Evolutionary conservation across 1,140 invertebrate genomes (phyloP), one percentile per base, ranked within the genome.

Genomic region (Pogonomyrmex barbatus): DNA sequence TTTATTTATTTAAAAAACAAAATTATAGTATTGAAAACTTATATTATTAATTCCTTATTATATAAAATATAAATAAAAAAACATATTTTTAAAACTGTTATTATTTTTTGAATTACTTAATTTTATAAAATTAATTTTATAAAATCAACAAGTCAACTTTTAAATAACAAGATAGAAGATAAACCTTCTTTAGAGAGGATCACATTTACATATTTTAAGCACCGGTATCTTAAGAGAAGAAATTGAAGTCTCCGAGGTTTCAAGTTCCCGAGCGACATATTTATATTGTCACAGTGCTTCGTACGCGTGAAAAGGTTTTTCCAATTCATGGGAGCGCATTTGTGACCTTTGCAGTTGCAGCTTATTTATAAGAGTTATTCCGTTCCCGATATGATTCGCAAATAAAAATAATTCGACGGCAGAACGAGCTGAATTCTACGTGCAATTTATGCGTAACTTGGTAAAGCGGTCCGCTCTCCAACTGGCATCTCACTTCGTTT

Each of bases 301-400:
- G 2, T 65, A 12, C 9, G 45, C 6, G 33, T 50, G 17, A 36
- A 65, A 65, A 52, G 17, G 10, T 65, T 65, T 65, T 78, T 65
- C 5, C 76, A 52, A 50, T 78, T 78, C 24, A 54, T 14, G 0
- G 39, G 36, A 50, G 33, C 30, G 14, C 14, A 24, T 8, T 47
- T 10, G 42, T 39, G 58, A 39, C 17, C 60, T 52, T 52, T 52
- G 36, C 45, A 52, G 33, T 42, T 50, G 10, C 76, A 65, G 5
- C 63, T 78, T 78, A 78, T 65, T 78, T 65, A 63, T 52, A 17
- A 63, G 17, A 78, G 33, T 52, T 78, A 63, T 65, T 39, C 24
- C n/a, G 45, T 78, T 63, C n/a, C 24, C n/a, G 17, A 47, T 47
- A 42, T 10, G 17, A 78, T 52, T 78, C 45, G 9, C 17, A 50